Conservation (phyloP, 1,140 invertebrate species). For the Trialeurodes vaporariorum region DNA sequence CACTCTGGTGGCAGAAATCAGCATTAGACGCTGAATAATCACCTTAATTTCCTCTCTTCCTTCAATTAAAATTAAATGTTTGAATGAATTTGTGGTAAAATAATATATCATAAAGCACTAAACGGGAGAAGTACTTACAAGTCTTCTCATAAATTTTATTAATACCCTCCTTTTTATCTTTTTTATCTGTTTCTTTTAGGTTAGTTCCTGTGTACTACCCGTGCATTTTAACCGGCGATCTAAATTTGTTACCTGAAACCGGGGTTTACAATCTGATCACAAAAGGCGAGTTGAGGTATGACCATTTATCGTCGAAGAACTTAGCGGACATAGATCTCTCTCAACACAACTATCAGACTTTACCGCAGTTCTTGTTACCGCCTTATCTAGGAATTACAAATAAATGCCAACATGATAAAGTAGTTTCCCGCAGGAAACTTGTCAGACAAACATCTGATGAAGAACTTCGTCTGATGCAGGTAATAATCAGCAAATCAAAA, state of each 20-base stretch:
- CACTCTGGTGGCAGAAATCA: no score
- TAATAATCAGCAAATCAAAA: no score
- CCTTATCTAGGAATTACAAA: constrained; percentile 45
- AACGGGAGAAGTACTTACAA: no score
- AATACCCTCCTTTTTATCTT: no score
- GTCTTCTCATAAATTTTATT: no score
- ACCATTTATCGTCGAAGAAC: constrained; percentile 21
- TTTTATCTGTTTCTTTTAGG: constrained; percentile 18
- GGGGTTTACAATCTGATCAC: constrained; percentile 59
- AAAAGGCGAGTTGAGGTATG: constrained; percentile 39
- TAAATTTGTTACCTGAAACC: constrained; percentile 65
- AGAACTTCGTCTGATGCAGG: constrained; percentile 4
- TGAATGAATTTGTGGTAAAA: no score
- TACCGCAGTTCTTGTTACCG: constrained; percentile 36
- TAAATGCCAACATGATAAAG: constrained; percentile 48
- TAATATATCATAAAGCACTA: no score
- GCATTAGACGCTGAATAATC: no score
- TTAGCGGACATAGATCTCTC: constrained; percentile 22
- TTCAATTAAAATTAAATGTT: no score
- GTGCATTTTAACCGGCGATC: constrained; percentile 77
- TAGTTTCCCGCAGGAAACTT: constrained; percentile 26
- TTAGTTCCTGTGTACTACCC: constrained; percentile 47
- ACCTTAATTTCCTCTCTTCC: no score
- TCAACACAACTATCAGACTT: constrained; percentile 6
- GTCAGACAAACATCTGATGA: constrained; percentile 28